phyloP scores from a whole-genome alignment of 1,140 invertebrate genomes.

The Drosophila parvula region DNA sequence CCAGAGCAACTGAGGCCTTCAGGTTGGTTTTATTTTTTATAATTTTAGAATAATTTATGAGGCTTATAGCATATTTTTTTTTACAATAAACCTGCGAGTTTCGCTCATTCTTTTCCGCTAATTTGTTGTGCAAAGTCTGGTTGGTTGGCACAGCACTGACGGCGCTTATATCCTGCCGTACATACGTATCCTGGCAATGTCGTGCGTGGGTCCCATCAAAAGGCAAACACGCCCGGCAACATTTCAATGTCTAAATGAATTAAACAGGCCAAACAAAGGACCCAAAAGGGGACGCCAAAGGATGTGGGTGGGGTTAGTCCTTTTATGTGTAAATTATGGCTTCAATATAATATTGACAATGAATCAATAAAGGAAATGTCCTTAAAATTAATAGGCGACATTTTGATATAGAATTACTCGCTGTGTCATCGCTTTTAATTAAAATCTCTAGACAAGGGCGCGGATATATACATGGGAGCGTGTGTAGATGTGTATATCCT shows the following conservation, averaged over 20 bases:
- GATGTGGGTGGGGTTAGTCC: slow-evolving; percentile 41
- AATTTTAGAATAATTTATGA: too few species aligned
- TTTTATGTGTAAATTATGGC: slow-evolving; percentile 82
- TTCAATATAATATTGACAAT: slow-evolving; percentile 83
- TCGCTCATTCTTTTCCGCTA: neutral
- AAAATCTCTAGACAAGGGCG: slow-evolving; percentile 80
- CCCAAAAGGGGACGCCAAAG: neutral
- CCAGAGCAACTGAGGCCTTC: too few species aligned
- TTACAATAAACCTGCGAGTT: neutral
- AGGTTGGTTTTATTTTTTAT: too few species aligned
- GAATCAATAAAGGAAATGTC: slow-evolving; percentile 83
- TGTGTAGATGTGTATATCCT: slow-evolving; percentile 19
- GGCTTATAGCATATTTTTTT: too few species aligned
- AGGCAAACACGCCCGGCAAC: slow-evolving; percentile 67
- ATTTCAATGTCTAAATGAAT: slow-evolving; percentile 66
- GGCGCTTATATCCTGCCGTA: neutral
- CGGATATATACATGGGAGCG: slow-evolving; percentile 25
- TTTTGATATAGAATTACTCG: slow-evolving; percentile 83
- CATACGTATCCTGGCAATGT: slow-evolving; percentile 9
- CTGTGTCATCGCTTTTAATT: slow-evolving; percentile 84
- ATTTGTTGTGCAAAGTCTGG: neutral
- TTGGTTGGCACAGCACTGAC: neutral
- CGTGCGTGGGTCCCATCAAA: slow-evolving; percentile 69
- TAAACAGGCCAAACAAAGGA: slow-evolving; percentile 53
- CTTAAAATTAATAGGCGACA: slow-evolving; percentile 83